A percentile compares a stretch with the other conserved stretches of the same genome.
These are phyloP conservation scores for Stichodactyla helianthus DNA, from an alignment of 64 coral and sea anemone genomes.

Conservation along the genomic window DNA sequence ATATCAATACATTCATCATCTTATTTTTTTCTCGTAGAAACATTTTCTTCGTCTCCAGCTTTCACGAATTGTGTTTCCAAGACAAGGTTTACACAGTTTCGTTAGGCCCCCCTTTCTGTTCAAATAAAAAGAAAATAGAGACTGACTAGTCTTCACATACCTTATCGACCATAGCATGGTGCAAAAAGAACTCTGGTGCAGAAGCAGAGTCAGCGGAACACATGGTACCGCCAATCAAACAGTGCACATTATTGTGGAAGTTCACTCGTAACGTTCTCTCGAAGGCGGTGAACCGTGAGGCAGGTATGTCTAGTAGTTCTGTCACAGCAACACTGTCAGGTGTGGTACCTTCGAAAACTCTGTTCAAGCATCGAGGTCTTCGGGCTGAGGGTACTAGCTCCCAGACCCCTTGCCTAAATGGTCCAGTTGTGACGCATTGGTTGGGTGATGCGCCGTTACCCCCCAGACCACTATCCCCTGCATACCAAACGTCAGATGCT, in stretches of 20 bases:
- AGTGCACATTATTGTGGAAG: not conserved
- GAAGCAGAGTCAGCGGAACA: conserved; percentile 37
- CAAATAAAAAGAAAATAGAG: too few relatives aligned
- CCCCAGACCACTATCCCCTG: not conserved
- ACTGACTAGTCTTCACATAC: not conserved
- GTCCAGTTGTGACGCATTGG: conserved; percentile 50
- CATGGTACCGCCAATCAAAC: conserved; percentile 30
- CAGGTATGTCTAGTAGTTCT: conserved; percentile 19
- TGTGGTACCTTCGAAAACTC: conserved; percentile 47
- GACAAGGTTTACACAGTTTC: too few relatives aligned
- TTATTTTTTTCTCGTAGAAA: too few relatives aligned
- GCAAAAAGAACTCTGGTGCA: not conserved
- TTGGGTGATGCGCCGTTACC: conserved; percentile 19
- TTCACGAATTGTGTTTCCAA: too few relatives aligned
- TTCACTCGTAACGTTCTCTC: conserved; percentile 32
- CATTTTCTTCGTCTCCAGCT: too few relatives aligned
- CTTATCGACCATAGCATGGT: conserved; percentile 37
- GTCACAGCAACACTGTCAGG: conserved; percentile 54
- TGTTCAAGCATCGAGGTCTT: conserved; percentile 25
- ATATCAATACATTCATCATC: too few relatives aligned
- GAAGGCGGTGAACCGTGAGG: conserved; percentile 39
- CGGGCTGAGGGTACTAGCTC: conserved; percentile 11
- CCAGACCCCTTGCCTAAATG: conserved; percentile 45
- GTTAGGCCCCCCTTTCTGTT: too few relatives aligned
- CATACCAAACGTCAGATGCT: conserved; percentile 23